These are phyloP conservation scores for Bombus fervidus DNA, from an alignment of 1,140 invertebrate genomes.

Conservation along the genomic window DNA sequence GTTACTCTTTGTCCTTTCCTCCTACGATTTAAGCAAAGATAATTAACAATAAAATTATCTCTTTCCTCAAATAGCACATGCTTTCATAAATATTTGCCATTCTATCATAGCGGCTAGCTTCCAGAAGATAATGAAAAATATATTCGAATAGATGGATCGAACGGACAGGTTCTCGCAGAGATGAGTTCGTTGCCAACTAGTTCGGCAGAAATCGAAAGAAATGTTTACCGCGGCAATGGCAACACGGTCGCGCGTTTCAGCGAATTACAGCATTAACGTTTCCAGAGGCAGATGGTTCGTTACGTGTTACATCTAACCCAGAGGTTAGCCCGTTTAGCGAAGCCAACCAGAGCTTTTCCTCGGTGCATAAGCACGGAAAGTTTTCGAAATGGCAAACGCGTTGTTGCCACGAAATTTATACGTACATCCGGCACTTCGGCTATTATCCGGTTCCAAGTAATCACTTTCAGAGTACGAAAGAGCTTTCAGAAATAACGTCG, in stretches of 20 bases:
- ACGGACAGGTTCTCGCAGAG: too few relatives aligned
- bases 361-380: constrained; percentile 9
- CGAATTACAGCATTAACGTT: background rate
- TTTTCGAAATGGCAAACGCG: constrained; percentile 19
- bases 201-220: background rate
- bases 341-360: constrained; percentile 15
- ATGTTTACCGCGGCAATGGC: background rate
- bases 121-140: background rate
- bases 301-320: background rate
- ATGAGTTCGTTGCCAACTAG: background rate
- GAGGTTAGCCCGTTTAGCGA: constrained; percentile 17
- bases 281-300: constrained; percentile 7
- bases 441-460: constrained; percentile 7
- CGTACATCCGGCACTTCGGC: background rate
- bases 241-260: background rate
- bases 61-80: background rate
- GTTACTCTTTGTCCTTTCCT: constrained; percentile 1
- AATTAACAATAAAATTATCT: background rate
- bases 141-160: background rate
- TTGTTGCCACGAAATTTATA: constrained; percentile 22
- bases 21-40: constrained; percentile 46
- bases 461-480: background rate
- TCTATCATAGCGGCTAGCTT: background rate
- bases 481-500: constrained; percentile 4
- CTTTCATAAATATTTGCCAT: background rate